Base-by-base conservation (phyloP, 1,140 invertebrate genomes). In the Ostrea edulis region DNA sequence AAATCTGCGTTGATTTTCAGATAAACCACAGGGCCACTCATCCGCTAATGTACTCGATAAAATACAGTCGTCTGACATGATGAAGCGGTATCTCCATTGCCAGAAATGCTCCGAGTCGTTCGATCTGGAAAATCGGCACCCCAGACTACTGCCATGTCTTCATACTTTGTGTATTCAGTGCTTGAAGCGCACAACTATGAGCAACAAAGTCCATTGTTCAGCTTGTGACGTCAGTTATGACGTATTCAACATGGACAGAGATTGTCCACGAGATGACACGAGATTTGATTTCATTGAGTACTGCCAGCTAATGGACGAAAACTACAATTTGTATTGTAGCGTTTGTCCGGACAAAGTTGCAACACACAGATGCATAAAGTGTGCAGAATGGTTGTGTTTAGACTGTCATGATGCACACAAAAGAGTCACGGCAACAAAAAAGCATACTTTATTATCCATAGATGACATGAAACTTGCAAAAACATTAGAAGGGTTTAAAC, bases 301-400 rank as follows among this genome's bases (percentile, higher is more conserved):
- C n/a, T n/a, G 84, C 35, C 77, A 89, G 44, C 82, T 87, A 0
- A 82, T 89, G 3, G 81, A 88, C 17, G 65, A 82, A 3, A 68
- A 88, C 12, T 44, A 77, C 12, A 89, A 86, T 44, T 83, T 88
- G 9, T 86, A 89, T 35, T 93, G 92, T 87, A 86, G 87, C 35
- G 89, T 85, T 20, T 91, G 91, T 82, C 87, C 89, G 12, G 65
- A 90, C 14, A 91, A 88, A n/a, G 81, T 82, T 14, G 92, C 92
- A 20, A 89, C 83, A 9, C 84, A 87, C 85, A 85, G 91, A 22
- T 93, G 92, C 84, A 82, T 90, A 14, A 90, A 92, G 9, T 93
- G 92, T 87, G 90, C 90, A 35, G 91, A 90, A 71, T 91, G 91
- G 82, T 44, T 93, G 17, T 93, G 92, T 81, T 84, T 82, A 2